phyloP scores from a whole-genome alignment of 2,797 vertebrate species.

The Catamblyrhynchus diadema region DNA sequence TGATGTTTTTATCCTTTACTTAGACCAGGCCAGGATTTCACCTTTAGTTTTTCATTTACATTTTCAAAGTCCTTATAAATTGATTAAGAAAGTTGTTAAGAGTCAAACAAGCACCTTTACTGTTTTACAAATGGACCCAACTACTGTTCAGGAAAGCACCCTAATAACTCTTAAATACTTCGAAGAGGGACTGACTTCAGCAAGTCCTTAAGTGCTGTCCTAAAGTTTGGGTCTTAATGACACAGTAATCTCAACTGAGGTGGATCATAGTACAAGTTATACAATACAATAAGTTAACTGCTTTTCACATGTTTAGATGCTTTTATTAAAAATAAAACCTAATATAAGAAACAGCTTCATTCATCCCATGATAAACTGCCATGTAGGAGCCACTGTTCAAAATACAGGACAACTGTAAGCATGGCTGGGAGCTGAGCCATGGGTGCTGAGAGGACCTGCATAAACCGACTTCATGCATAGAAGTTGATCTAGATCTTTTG shows the following conservation, averaged over 20 bases:
- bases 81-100: not conserved
- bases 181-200: not conserved
- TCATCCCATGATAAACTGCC: not conserved
- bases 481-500: not conserved
- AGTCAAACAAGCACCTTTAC: not conserved
- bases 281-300: not conserved
- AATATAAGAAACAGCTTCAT: not conserved
- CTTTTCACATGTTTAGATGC: not conserved
- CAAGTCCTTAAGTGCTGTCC: not conserved
- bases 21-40: not conserved
- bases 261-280: not conserved
- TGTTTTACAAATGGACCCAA: not conserved
- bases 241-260: not conserved
- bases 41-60: not conserved
- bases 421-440: not conserved
- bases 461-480: not conserved
- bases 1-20: not conserved
- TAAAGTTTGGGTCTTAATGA: not conserved
- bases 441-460: not conserved
- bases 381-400: not conserved
- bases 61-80: not conserved
- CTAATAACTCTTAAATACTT: not conserved
- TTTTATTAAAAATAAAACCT: not conserved
- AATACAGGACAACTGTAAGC: fast-evolving
- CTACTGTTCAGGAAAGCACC: not conserved